Base-by-base conservation (phyloP, 2,113 vertebrate genomes). In the Dermatemys mawii region DNA sequence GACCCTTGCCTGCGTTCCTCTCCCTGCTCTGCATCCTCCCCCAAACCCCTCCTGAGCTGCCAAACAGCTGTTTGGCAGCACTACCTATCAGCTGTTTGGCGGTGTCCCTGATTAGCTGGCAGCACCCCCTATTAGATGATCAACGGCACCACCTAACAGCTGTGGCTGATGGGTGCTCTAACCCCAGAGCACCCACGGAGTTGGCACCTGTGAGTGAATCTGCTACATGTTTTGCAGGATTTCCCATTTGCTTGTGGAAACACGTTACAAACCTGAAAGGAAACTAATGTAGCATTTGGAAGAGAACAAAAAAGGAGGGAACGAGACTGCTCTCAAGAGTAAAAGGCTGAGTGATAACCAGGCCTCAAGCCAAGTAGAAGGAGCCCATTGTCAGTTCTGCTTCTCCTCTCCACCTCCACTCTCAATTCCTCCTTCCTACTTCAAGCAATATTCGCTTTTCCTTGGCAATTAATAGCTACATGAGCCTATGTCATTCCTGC, bases 361-460 rank as follows among this genome's bases (percentile, higher is more conserved):
- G 91, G 38, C 19, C 35, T 22, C 84, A 82, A 90, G 90, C 6
- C 57, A 92, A 91, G 38, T 70, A 70, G 63, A 94, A 87, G 78
- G n/a, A 91, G 22, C 35, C 86, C 78, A 89, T 38, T 91, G 27
- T 84, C 89, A 87, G 76, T 3, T 21, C 50, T 87, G 76, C 38
- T 88, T 93, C 78, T 92, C 87, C 84, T 79, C 81, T 90, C 46
- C 44, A 95, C 50, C 49, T 60, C 21, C 78, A 60, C 24, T 79
- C 93, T 84, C 83, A 48, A 79, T n/a, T 3, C 4, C 21, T 46
- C 92, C 78, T 95, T 94, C 73, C 70, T 12, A 84, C 84, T 26
- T 7, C 89, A 90, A 93, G 44, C 32, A 88, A 54, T 49, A 44
- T 86, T 96, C 90, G 93, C 24, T 96, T 95, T 96, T 91, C 53